Percentiles rank a stretch among this genome's conserved stretches.
Conservation (phyloP, 2,113 vertebrate species). For the Fregetta grallaria region DNA sequence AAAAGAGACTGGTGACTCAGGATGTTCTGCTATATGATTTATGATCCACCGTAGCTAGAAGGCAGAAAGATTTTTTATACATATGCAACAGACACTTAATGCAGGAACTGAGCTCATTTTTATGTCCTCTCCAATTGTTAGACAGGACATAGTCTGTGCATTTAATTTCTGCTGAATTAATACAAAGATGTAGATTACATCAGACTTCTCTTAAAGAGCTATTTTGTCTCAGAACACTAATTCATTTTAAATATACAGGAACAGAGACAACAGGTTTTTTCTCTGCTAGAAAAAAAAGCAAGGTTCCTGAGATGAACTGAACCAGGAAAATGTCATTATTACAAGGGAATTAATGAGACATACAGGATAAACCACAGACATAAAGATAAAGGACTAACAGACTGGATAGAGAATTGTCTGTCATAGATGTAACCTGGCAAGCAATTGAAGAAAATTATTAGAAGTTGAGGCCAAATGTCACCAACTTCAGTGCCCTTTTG, state of each 20-base stretch:
- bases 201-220: background rate
- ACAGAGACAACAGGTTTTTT: background rate
- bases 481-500: background rate
- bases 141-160: background rate
- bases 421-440: background rate
- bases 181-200: background rate
- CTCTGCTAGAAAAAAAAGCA: background rate
- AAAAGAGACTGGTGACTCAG: background rate
- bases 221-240: background rate
- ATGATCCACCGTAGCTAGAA: background rate
- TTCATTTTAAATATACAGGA: background rate
- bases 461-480: background rate
- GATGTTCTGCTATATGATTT: background rate
- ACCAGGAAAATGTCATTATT: background rate
- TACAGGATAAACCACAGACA: background rate
- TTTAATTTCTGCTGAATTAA: conserved; percentile 5
- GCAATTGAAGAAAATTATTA: background rate
- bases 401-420: background rate
- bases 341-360: background rate
- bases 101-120: background rate
- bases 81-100: background rate
- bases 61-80: background rate
- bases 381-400: background rate
- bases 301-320: background rate
- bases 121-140: background rate